Evolutionary conservation across 2,113 vertebrate genomes (phyloP).

Genomic region (Clarias batrachus): DNA sequence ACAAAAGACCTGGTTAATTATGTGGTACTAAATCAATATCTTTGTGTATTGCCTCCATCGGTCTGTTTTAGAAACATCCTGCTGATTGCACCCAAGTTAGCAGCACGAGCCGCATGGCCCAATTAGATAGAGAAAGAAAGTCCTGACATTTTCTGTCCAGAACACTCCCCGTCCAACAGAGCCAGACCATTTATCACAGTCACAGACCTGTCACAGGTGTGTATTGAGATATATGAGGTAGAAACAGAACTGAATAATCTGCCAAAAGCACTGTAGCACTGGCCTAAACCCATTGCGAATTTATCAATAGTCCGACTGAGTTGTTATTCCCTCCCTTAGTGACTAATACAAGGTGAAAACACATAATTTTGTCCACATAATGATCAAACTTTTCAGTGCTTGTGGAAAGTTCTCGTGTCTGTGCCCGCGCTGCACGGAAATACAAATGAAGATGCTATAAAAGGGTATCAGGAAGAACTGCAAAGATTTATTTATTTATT

Average conservation of each 20-base stretch:
- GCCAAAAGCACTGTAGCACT: slow-evolving; percentile 14
- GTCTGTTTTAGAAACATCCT: slow-evolving; percentile 27
- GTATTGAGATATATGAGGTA: slow-evolving; percentile 51
- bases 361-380: not conserved
- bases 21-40: slow-evolving; percentile 5
- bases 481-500: too few relatives aligned
- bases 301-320: not conserved
- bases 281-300: not conserved
- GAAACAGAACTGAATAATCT: slow-evolving; percentile 40
- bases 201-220: slow-evolving; percentile 38
- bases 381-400: not conserved
- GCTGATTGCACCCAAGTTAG: not conserved
- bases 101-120: slow-evolving; percentile 16
- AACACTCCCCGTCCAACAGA: slow-evolving; percentile 24
- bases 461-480: not conserved
- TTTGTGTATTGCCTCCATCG: slow-evolving; percentile 32
- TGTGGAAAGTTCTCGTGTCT: not conserved
- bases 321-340: not conserved
- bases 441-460: too few relatives aligned
- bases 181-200: slow-evolving; percentile 46
- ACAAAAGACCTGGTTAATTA: not conserved
- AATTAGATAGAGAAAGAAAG: slow-evolving; percentile 46
- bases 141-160: slow-evolving; percentile 46
- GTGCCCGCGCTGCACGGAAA: not conserved
- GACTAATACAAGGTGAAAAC: not conserved